phyloP scores from a whole-genome alignment of 2,113 vertebrate species.

The Pterocles orientalis region DNA sequence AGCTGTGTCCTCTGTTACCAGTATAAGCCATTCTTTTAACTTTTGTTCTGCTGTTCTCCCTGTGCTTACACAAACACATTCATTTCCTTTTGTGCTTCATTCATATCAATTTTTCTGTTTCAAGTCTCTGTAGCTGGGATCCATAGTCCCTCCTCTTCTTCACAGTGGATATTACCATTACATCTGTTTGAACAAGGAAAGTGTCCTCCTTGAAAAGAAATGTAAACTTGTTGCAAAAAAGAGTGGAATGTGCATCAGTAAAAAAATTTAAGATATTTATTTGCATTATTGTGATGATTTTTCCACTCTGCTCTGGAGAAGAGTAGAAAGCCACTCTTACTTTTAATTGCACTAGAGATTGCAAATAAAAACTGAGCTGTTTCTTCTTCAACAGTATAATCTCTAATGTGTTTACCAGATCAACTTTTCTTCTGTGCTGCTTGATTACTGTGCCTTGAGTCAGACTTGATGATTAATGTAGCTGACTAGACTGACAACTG shows the following conservation, averaged over 20 bases:
- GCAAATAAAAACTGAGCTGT: neutral
- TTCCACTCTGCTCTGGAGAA: neutral
- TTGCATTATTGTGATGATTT: neutral
- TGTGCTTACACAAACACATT: neutral
- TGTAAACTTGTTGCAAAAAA: neutral
- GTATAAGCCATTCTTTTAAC: neutral
- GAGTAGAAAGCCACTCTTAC: neutral
- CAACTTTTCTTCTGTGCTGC: neutral
- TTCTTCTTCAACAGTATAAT: neutral
- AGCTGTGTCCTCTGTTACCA: neutral
- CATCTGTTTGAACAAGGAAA: neutral
- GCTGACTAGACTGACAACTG: neutral
- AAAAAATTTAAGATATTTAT: neutral
- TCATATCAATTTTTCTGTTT: neutral
- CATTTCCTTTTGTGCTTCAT: neutral
- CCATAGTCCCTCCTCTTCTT: neutral
- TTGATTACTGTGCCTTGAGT: constrained; percentile 9
- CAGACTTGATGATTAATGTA: neutral
- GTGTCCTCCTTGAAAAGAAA: neutral
- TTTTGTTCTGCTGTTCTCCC: neutral
- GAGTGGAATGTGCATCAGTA: neutral
- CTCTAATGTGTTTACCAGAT: constrained; percentile 45
- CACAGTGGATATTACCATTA: neutral
- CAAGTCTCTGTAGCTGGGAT: neutral
- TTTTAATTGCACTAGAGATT: neutral